Evolutionary conservation across 1,140 invertebrate species (phyloP), one percentile per base, ranked within the genome.

Genomic region (Brachionus koreanus): DNA sequence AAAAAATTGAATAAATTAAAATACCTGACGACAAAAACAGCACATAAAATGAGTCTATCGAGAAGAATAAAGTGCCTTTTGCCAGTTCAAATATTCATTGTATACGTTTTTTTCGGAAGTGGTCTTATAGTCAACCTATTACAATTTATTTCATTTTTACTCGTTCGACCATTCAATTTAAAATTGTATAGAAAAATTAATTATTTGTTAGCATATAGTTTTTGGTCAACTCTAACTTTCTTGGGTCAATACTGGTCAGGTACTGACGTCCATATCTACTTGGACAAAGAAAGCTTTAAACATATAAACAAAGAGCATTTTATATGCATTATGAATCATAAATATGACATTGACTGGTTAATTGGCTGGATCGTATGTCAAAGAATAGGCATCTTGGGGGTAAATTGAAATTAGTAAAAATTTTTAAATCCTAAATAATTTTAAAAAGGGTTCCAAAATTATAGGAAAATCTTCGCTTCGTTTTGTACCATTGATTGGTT

Each of bases 281-380:
- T 95, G 85, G 92, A 92, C 85, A 90, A 93, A 82, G 92, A 95
- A 84, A 92, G 92, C 86, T 90, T 93, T 3, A 92, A 93, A 87
- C 92, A 91, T 87, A 93, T 92, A 88, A 94, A 94, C 10, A 93
- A 93, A 83, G 95, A 97, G 86, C 94, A 97, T 89, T 93, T 92
- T 13, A 92, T 95, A 85, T 91, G 95, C 37, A 89, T 98, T 35
- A 95, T 98, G 93, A 98, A 98, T 88, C 96, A 98, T 86, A 92
- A 92, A 74, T 98, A 95, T 89, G 96, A 98, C 90, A 92, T 96
- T 77, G 96, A 98, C 87, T 98, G 96, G 94, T 88, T 97, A 0
- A 91, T 94, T 85, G 94, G 94, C 49, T 96, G 94, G 94, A 91
- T 95, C 84, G 91, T 94, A 13, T 83, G 82, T 19, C 65, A 83